Conservation (phyloP, 2,888 invertebrate genomes). For the Itoplectis maculator region DNA sequence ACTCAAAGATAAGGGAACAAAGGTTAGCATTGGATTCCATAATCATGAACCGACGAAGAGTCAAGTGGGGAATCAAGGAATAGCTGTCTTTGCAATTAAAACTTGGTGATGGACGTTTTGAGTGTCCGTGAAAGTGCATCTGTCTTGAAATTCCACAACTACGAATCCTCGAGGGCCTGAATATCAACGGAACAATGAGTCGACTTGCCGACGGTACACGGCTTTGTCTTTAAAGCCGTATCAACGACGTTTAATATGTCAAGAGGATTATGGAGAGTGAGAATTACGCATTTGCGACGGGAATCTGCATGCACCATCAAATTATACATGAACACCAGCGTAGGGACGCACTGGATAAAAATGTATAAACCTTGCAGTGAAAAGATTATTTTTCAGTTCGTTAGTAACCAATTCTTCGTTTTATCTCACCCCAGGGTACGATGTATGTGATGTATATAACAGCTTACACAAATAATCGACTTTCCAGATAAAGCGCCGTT, state of each 20-base stretch:
- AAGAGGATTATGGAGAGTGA: background rate
- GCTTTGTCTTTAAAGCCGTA: background rate
- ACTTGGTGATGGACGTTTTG: background rate
- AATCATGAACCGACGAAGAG: background rate
- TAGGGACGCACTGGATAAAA: too few relatives aligned
- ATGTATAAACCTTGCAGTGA: too few relatives aligned
- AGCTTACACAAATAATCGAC: too few relatives aligned
- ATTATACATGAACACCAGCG: too few relatives aligned
- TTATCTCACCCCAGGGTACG: too few relatives aligned
- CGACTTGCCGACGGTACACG: background rate
- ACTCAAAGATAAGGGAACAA: background rate
- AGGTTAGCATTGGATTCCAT: background rate
- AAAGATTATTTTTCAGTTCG: too few relatives aligned
- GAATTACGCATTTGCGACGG: background rate
- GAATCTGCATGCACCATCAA: background rate
- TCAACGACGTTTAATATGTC: slow-evolving; percentile 4
- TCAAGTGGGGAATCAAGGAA: background rate
- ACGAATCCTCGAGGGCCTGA: background rate
- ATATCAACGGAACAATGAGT: slow-evolving; percentile 10
- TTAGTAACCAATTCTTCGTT: too few relatives aligned
- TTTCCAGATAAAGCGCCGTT: background rate
- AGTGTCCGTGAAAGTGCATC: background rate
- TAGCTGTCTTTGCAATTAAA: background rate
- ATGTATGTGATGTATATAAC: too few relatives aligned
- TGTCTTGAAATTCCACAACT: background rate